Conservation (phyloP, 2,888 invertebrate species). For the Lydus trimaculatus region DNA sequence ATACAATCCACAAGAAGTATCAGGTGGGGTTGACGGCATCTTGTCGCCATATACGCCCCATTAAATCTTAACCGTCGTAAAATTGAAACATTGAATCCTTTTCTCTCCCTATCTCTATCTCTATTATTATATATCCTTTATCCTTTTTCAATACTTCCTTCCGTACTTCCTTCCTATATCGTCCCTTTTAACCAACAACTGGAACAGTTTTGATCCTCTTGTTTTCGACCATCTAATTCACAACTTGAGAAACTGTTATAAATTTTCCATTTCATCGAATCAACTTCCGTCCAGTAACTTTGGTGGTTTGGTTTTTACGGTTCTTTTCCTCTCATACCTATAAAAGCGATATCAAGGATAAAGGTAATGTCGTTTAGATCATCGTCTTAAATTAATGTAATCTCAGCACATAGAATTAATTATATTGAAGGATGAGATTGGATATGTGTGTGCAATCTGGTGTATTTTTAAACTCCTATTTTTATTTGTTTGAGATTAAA, state of each 20-base stretch:
- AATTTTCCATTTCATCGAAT: slow-evolving; percentile 10
- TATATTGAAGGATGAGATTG: background rate
- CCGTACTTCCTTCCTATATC: background rate
- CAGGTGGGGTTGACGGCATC: slow-evolving; percentile 5
- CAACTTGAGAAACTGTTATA: background rate
- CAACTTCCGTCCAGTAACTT: slow-evolving; percentile 3
- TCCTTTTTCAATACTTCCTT: background rate
- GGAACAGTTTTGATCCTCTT: background rate
- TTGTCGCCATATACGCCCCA: slow-evolving; percentile 8
- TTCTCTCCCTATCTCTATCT: background rate
- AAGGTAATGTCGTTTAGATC: background rate
- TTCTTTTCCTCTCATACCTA: background rate
- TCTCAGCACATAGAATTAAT: background rate
- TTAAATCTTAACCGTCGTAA: slow-evolving; percentile 11
- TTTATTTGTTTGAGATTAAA: too few relatives aligned
- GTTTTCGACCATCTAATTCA: slow-evolving; percentile 5
- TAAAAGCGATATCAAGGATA: background rate
- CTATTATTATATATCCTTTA: background rate
- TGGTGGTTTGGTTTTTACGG: background rate
- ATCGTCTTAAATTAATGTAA: background rate
- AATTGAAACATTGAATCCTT: background rate
- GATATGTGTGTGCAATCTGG: background rate
- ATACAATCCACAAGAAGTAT: background rate
- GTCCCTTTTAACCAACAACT: background rate
- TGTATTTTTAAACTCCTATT: background rate